These are phyloP conservation scores for Hydrochoerus hydrochaeris DNA, from an alignment of 2,113 vertebrate genomes.

Conservation along the genomic window DNA sequence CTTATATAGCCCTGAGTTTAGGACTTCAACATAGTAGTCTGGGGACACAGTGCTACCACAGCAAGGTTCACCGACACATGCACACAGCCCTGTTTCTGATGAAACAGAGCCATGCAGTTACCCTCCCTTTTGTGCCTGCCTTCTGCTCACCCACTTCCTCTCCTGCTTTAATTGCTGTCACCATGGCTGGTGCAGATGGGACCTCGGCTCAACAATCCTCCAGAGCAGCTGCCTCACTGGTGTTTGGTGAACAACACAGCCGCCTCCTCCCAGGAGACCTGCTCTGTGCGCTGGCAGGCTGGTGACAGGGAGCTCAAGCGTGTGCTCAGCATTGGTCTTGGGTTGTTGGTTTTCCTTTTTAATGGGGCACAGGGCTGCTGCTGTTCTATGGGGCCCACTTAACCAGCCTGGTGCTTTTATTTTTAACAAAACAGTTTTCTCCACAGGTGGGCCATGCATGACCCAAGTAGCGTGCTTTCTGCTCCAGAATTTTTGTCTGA, in stretches of 20 bases:
- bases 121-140: too few relatives aligned
- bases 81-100: not conserved
- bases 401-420: not conserved
- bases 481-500: not conserved
- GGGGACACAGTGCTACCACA: accelerated
- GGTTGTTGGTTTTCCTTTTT: not conserved
- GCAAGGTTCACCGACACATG: accelerated
- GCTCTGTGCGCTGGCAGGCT: not conserved
- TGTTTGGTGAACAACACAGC: not conserved
- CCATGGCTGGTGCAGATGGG: not conserved
- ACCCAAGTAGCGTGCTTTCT: not conserved
- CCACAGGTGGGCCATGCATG: not conserved
- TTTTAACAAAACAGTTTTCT: conserved; percentile 28
- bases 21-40: accelerated
- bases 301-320: not conserved
- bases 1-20: accelerated
- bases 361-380: not conserved
- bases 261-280: accelerated
- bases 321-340: accelerated
- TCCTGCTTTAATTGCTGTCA: not conserved
- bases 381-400: not conserved
- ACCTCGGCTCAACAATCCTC: not conserved
- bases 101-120: not conserved
- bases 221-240: accelerated
- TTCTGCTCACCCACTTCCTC: not conserved